Conservation (phyloP, 2,888 invertebrate species). For the Liodrosophila aerea region DNA sequence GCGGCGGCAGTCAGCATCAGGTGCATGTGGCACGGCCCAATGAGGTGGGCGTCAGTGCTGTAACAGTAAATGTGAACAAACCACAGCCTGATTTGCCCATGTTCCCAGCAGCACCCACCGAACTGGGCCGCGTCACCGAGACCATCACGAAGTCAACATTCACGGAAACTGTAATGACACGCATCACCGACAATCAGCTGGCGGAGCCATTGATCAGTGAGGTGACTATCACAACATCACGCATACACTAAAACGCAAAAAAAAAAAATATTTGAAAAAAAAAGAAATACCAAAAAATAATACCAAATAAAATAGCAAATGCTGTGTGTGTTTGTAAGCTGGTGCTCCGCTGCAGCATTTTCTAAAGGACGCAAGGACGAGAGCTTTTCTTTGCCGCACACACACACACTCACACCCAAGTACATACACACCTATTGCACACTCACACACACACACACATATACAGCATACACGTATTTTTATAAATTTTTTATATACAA, state of each 20-base stretch:
- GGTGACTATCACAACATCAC: conserved; percentile 85
- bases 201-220: conserved; percentile 93
- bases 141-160: conserved; percentile 97
- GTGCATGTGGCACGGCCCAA: conserved; percentile 82
- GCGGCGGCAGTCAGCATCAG: conserved; percentile 89
- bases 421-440: conserved; percentile 9
- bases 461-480: conserved; percentile 15
- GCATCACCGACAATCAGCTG: conserved; percentile 96
- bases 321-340: conserved; percentile 46
- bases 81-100: conserved; percentile 87
- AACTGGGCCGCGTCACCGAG: conserved; percentile 94
- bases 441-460: conserved; percentile 7
- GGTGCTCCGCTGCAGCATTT: conserved; percentile 26
- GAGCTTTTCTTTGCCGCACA: conserved; percentile 43
- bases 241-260: conserved; percentile 72
- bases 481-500: conserved; percentile 34
- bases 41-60: conserved; percentile 83
- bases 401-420: conserved; percentile 18
- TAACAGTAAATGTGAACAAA: conserved; percentile 94
- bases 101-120: conserved; percentile 92
- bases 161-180: conserved; percentile 96
- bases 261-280: conserved; percentile 42
- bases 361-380: conserved; percentile 40
- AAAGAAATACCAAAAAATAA: conserved; percentile 39
- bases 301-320: conserved; percentile 16